Conservation (phyloP, 2,113 vertebrate species). For the Enhydra lutris region DNA sequence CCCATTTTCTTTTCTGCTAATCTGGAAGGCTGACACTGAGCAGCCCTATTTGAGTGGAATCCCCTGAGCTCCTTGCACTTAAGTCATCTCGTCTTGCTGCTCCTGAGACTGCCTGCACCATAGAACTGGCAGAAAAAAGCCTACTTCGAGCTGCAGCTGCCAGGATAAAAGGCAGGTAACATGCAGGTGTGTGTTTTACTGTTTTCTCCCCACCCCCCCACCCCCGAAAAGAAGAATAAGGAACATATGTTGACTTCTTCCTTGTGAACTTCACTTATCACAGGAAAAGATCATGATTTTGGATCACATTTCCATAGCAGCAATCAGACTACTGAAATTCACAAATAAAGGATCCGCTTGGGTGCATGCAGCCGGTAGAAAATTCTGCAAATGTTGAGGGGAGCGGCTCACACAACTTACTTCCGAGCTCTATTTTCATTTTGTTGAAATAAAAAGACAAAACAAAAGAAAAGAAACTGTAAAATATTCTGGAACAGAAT, state of each 20-base stretch:
- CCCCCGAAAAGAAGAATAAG: constrained; percentile 57
- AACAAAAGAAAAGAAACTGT: constrained; percentile 88
- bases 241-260: constrained; percentile 73
- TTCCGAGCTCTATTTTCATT: constrained; percentile 99
- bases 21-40: neutral
- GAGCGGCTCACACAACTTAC: constrained; percentile 94
- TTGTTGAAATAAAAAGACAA: constrained; percentile 96
- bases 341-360: constrained; percentile 91
- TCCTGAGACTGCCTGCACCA: neutral
- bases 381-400: constrained; percentile 88
- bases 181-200: constrained; percentile 34
- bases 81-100: neutral
- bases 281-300: constrained; percentile 93
- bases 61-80: neutral
- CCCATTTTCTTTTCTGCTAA: constrained; percentile 40
- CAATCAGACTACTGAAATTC: constrained; percentile 90
- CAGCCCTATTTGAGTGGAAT: neutral
- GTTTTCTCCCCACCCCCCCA: neutral
- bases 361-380: constrained; percentile 95
- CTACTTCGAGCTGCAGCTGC: constrained; percentile 82
- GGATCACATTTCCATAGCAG: constrained; percentile 85
- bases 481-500: constrained; percentile 84
- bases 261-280: constrained; percentile 98
- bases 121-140: constrained; percentile 19
- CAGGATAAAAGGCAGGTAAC: constrained; percentile 75